A percentile compares a stretch with the other conserved stretches of the same genome.
Evolutionary conservation across 2,113 vertebrate genomes (phyloP).

Genomic region (Gambusia holbrooki): DNA sequence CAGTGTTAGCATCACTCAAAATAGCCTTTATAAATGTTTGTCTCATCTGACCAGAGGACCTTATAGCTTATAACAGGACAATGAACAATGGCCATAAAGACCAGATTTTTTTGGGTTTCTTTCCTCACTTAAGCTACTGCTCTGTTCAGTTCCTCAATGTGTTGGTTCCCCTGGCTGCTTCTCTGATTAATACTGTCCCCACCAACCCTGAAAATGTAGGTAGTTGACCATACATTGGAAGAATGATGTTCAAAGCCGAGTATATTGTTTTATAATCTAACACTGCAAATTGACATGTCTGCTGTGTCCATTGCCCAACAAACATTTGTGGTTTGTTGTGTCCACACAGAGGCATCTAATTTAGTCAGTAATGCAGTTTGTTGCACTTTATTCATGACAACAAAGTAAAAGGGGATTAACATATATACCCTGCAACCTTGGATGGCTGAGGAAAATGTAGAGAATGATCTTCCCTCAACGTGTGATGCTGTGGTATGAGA

Average conservation of each 20-base stretch:
- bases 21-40: background rate
- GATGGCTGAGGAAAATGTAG: too few relatives aligned
- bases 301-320: background rate
- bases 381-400: background rate
- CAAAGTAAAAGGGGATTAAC: background rate
- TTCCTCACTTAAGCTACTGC: too few relatives aligned
- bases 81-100: too few relatives aligned
- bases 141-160: too few relatives aligned
- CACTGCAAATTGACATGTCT: background rate
- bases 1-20: background rate
- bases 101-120: too few relatives aligned
- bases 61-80: too few relatives aligned
- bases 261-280: background rate
- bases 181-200: too few relatives aligned
- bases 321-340: background rate
- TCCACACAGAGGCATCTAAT: background rate
- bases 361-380: background rate
- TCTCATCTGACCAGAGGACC: background rate
- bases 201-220: too few relatives aligned
- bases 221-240: too few relatives aligned
- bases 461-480: too few relatives aligned
- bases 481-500: too few relatives aligned
- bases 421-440: background rate
- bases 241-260: background rate
- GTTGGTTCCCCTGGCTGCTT: too few relatives aligned